Base-by-base conservation (phyloP, 2,797 vertebrate species). In the Pipistrellus pipistrellus region DNA sequence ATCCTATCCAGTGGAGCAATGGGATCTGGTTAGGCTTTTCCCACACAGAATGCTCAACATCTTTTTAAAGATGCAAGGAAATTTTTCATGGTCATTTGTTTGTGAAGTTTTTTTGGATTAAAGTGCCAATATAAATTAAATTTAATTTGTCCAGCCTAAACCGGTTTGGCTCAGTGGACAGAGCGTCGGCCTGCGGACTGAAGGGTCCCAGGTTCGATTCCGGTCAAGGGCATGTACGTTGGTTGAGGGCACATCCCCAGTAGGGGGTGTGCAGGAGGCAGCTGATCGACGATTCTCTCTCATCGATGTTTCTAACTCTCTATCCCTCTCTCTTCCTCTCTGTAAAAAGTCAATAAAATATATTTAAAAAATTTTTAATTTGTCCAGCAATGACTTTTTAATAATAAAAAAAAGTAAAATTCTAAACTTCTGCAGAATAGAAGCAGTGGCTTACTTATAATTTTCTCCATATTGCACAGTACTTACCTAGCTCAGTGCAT, bases 21-120 rank as follows among this genome's bases (percentile, higher is more conserved):
- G 27, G 11, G 68, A 51, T 69, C 21, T 82, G 17, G 8, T 83
- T 57, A 80, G n/a, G 3, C 35, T 83, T 90, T 86, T 62, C 20
- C 55, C 11, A 11, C 55, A 62, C 12, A 66, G 44, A 71, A 62
- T 73, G 27, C 53, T 82, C 73, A 57, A 6, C 23, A 62, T 81
- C 48, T 85, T 71, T 80, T 89, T 69, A 77, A 83, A 91, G 23
- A 38, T 57, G 4, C 57, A 82, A 89, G 75, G 30, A 94, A 85
- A 90, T 78, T 78, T 30, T 83, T 94, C 41, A 46, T 46, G 21
- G 27, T 30, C 91, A 81, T 66, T 95, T 95, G 83, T 84, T 82
- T 85, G 35, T 85, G 64, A 92, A 78, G 53, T 80, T 95, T 95
- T 95, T 95, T 57, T 81, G 68, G 30, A 73, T 93, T 92, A 78